Conservation (phyloP, 2,797 vertebrate species). For the Cirrhinus mrigala region DNA sequence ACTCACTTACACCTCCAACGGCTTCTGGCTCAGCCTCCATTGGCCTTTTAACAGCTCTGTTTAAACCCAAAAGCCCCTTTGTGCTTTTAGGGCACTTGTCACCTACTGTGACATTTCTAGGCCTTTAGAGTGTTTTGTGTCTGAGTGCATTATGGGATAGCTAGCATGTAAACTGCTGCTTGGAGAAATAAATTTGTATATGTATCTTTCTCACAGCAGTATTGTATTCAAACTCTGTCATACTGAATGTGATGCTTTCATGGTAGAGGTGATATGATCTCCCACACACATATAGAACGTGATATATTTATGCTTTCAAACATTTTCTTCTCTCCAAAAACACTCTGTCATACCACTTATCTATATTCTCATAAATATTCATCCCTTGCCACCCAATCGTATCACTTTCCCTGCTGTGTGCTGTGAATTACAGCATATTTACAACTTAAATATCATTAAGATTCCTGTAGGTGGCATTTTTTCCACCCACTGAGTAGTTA, state of each 20-base stretch:
- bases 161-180: not conserved
- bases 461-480: constrained; percentile 9
- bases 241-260: not conserved
- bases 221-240: not conserved
- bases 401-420: not conserved
- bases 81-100: constrained; percentile 17
- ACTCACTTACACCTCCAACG: constrained; percentile 10
- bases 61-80: constrained; percentile 12
- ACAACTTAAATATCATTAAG: constrained; percentile 17
- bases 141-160: not conserved
- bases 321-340: not conserved
- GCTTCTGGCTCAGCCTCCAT: constrained; percentile 4
- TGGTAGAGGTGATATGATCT: not conserved
- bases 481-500: not conserved
- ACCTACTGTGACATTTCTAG: constrained; percentile 15
- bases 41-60: constrained; percentile 11
- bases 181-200: no score
- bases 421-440: not conserved
- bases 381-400: not conserved
- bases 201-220: not conserved
- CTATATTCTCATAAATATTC: constrained; percentile 25
- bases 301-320: not conserved
- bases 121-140: not conserved
- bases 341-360: not conserved
- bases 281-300: not conserved